Base-by-base conservation (phyloP, 2,113 vertebrate species). In the Tupaia chinensis region DNA sequence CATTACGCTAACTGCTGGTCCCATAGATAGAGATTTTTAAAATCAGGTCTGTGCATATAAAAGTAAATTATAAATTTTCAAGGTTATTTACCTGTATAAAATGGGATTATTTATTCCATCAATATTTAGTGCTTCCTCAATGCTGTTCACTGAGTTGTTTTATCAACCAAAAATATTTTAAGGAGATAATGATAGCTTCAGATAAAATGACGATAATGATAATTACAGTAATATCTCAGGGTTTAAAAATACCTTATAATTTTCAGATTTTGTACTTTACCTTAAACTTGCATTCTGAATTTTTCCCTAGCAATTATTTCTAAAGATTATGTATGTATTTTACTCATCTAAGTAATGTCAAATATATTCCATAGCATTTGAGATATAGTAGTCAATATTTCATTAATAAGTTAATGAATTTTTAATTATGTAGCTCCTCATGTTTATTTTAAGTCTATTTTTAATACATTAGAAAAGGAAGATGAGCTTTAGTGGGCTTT, bases 271-370 rank as follows among this genome's bases (percentile, higher is more conserved):
- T 4, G 56, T 79, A 56, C 8, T 69, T 70, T 72, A 29, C 9
- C 25, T 79, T 23, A 92, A 91, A 92, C 65, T 54, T 68, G 68
- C 14, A 9, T 82, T 82, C 44, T 61, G 87, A 70, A 54, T 86
- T 93, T 93, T 69, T 85, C 9, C 61, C 22, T 91, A 85, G 82
- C 19, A 76, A 2, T 66, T 95, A 54, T 93, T 90, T 91, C 19
- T 91, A 76, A 81, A 61, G 63, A 11, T 91, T n/a, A 44, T 70
- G 5, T 19, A 23, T 17, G 61, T 27, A 76, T 96, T 92, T 88
- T 85, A 23, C 63, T 82, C 58, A 29, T 88, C 79, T 68, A 23
- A 79, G 60, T 83, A 83, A 78, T 68, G 44, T 82, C 56, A 66
- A 81, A 22, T 87, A 56, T 19, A 14, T 76, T 90, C 63, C 69